Evolutionary conservation across 2,113 vertebrate genomes (phyloP).

Genomic region (Podarcis raffonei): DNA sequence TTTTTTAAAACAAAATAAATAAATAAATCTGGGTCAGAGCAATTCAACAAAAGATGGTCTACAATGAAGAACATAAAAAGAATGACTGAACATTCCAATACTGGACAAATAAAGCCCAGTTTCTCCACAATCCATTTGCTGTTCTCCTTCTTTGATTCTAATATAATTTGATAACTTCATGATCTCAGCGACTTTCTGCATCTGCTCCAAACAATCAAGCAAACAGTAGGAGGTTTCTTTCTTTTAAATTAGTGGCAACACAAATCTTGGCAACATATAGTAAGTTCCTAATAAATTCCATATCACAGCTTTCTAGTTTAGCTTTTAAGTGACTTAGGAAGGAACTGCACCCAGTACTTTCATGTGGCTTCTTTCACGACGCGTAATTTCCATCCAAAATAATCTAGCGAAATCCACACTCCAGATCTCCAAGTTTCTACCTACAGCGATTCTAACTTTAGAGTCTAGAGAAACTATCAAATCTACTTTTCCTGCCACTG

Average conservation of each 20-base stretch:
- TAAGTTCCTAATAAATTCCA: background rate
- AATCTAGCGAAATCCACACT: conserved; percentile 17
- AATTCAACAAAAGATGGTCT: too few relatives aligned
- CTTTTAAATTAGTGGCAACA: background rate
- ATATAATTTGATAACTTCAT: background rate
- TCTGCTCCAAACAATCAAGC: background rate
- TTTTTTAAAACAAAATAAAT: background rate
- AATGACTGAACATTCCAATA: background rate
- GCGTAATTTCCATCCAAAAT: background rate
- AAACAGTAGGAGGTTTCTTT: background rate
- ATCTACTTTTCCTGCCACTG: conserved; percentile 21
- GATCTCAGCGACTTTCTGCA: background rate
- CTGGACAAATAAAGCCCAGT: background rate
- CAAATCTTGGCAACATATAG: background rate
- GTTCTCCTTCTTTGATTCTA: background rate
- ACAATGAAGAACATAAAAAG: background rate
- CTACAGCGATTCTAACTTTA: background rate
- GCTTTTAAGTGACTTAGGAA: background rate
- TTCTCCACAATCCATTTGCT: background rate
- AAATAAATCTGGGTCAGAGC: background rate
- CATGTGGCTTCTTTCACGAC: background rate
- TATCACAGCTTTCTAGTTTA: background rate
- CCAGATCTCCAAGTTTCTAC: background rate
- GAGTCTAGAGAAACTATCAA: conserved; percentile 12
- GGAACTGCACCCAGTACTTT: background rate